Conservation (phyloP, 2,888 invertebrate species). For the Tinea semifulvella region DNA sequence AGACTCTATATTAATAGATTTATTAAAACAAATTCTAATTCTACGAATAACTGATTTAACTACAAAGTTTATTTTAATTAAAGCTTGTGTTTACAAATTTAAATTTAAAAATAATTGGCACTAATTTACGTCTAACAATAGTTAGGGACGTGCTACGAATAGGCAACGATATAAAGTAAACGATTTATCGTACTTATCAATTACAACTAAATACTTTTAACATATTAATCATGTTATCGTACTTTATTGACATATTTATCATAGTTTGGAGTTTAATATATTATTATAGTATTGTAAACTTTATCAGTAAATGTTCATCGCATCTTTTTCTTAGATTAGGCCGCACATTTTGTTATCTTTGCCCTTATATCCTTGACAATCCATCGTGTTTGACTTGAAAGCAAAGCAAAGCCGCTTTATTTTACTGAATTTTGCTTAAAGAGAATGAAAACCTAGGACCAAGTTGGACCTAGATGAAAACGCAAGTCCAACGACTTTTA, state of each 20-base stretch:
- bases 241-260: slow-evolving; percentile 1
- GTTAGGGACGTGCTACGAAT: slow-evolving; percentile 1
- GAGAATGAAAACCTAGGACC: too few relatives aligned
- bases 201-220: slow-evolving; percentile 3
- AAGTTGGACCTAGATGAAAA: too few relatives aligned
- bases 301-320: background rate
- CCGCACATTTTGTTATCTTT: slow-evolving; percentile 1
- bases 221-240: slow-evolving; percentile 2
- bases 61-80: background rate
- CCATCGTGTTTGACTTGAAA: too few relatives aligned
- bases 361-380: too few relatives aligned
- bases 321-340: background rate
- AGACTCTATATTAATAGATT: slow-evolving; percentile 1
- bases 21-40: slow-evolving; percentile 3
- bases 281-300: slow-evolving; percentile 7
- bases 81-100: background rate
- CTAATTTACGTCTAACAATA: slow-evolving; percentile 8
- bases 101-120: slow-evolving; percentile 7
- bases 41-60: background rate
- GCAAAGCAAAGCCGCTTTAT: too few relatives aligned
- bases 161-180: slow-evolving; percentile 3
- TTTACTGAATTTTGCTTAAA: too few relatives aligned
- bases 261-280: slow-evolving; percentile 5
- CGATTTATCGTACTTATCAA: slow-evolving; percentile 5
- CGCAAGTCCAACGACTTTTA: too few relatives aligned